A percentile compares a stretch with the other conserved stretches of the same genome.
These are phyloP conservation scores for Sycophila sp. DNA, from an alignment of 1,140 invertebrate genomes.

Conservation along the genomic window DNA sequence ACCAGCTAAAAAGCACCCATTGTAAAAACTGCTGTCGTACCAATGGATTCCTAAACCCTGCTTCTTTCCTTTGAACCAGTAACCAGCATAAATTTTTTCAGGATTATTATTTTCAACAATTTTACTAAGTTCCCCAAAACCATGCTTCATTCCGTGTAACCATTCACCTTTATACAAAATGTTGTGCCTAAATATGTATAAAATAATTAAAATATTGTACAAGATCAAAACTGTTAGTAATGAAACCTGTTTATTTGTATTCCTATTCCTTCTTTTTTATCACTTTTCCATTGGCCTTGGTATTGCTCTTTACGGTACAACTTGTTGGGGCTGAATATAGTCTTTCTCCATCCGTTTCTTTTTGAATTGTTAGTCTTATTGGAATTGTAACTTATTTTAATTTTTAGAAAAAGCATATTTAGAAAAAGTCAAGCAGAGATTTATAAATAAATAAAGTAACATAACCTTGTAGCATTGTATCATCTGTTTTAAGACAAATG, in stretches of 20 bases:
- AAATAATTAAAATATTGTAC: constrained; percentile 8
- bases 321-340: constrained; percentile 63
- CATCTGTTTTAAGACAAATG: too few species aligned
- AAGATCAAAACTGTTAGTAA: neutral
- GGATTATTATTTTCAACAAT: neutral
- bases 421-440: too few species aligned
- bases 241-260: constrained; percentile 36
- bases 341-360: constrained; percentile 65
- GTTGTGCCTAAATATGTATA: constrained; percentile 44
- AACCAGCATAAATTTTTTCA: constrained; percentile 56
- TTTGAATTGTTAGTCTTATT: constrained; percentile 24
- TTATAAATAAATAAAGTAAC: too few species aligned
- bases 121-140: constrained; percentile 46
- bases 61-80: constrained; percentile 67
- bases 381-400: neutral
- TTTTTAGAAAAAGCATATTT: neutral
- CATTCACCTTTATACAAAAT: constrained; percentile 69
- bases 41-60: constrained; percentile 68
- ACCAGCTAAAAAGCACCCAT: constrained; percentile 71
- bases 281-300: constrained; percentile 68
- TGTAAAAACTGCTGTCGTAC: constrained; percentile 68
- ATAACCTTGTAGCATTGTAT: too few species aligned
- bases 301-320: constrained; percentile 62
- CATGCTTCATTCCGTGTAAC: constrained; percentile 58
- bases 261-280: constrained; percentile 66